phyloP scores from a whole-genome alignment of 2,888 invertebrate genomes.

The Gibbula magus region DNA sequence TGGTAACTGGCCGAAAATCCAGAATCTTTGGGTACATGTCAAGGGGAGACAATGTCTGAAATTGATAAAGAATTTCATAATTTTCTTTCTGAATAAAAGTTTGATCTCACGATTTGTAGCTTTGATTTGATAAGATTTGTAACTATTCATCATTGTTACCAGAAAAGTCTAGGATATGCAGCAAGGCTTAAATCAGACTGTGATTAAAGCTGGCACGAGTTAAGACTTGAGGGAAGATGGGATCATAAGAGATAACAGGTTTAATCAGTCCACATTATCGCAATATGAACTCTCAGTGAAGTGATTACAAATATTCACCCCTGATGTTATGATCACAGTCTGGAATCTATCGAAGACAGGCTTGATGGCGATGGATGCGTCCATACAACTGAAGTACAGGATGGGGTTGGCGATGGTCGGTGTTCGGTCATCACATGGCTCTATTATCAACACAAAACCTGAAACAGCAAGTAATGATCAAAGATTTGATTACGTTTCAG shows the following conservation, averaged over 20 bases:
- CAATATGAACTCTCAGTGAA: background rate
- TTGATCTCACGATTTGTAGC: too few relatives aligned
- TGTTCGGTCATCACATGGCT: conserved; percentile 92
- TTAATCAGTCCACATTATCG: too few relatives aligned
- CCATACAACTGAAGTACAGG: conserved; percentile 89
- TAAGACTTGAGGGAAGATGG: too few relatives aligned
- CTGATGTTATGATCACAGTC: conserved; percentile 97
- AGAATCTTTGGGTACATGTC: conserved; percentile 99
- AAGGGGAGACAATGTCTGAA: conserved; percentile 91
- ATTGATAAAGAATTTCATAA: conserved; percentile 18
- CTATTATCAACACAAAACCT: conserved; percentile 98
- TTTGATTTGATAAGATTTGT: too few relatives aligned
- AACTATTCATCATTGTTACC: too few relatives aligned
- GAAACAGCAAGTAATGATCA: conserved; percentile 64
- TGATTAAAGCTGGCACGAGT: too few relatives aligned
- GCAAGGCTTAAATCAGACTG: too few relatives aligned
- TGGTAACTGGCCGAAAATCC: conserved; percentile 96
- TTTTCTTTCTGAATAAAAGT: too few relatives aligned
- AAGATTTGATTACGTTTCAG: too few relatives aligned
- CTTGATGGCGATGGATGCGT: conserved; percentile 98
- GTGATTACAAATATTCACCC: conserved; percentile 75
- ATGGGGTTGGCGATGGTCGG: conserved; percentile 76
- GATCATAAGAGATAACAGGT: too few relatives aligned
- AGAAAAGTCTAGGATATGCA: too few relatives aligned
- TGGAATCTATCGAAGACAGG: conserved; percentile 98